Conservation (phyloP, 2,888 invertebrate genomes). For the Hymenopus coronatus region DNA sequence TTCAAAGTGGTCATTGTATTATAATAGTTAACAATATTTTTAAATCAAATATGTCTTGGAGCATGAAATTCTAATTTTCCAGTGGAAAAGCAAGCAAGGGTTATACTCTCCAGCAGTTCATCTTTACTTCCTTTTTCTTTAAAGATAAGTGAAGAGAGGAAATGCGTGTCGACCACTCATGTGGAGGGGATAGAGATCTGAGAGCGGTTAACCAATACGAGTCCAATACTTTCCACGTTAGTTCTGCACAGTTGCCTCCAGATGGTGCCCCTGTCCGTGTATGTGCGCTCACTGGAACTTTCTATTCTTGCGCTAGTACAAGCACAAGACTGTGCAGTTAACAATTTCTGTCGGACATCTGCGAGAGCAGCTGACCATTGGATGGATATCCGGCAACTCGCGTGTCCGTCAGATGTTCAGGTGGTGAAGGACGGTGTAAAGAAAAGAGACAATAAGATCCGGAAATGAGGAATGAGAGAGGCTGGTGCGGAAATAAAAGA, state of each 20-base stretch:
- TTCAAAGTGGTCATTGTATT: too few relatives aligned
- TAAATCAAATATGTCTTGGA: too few relatives aligned
- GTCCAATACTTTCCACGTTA: conserved; percentile 30
- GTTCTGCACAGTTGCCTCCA: conserved; percentile 30
- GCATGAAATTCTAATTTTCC: too few relatives aligned
- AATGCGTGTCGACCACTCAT: background rate
- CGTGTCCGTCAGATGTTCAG: background rate
- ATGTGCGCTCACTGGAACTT: background rate
- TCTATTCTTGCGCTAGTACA: background rate
- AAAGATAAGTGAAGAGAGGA: background rate
- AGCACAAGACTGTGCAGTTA: background rate
- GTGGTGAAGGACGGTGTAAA: background rate
- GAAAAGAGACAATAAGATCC: background rate
- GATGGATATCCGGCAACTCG: background rate
- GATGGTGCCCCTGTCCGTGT: conserved; percentile 13
- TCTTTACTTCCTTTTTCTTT: background rate
- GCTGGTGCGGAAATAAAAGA: background rate
- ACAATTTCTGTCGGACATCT: background rate
- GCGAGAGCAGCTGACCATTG: background rate
- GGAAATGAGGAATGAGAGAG: background rate
- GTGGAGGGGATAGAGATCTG: background rate
- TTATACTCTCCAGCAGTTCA: background rate
- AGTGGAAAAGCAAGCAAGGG: too few relatives aligned
- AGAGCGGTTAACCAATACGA: conserved; percentile 30
- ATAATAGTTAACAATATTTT: too few relatives aligned